These are phyloP conservation scores for Heliangelus exortis DNA, from an alignment of 2,797 vertebrate genomes.

Conservation along the genomic window DNA sequence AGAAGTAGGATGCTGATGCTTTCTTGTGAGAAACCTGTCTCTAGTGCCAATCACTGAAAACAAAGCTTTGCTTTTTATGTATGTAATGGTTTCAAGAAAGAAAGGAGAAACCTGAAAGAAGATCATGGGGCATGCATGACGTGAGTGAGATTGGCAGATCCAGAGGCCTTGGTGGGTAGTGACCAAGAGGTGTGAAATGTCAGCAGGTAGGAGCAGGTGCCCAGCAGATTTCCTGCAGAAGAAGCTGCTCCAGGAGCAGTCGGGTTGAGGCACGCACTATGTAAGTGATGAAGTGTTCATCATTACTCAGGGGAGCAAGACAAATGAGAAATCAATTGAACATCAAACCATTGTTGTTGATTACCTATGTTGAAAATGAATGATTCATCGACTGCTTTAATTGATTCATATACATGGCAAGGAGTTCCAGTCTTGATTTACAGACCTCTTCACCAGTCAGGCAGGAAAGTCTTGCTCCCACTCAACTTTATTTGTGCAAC, in stretches of 20 bases:
- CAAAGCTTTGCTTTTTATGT: not conserved
- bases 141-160: not conserved
- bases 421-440: constrained; percentile 48
- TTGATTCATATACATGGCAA: constrained; percentile 38
- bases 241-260: constrained; percentile 1
- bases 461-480: constrained; percentile 58
- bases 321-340: constrained; percentile 72
- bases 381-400: constrained; percentile 57
- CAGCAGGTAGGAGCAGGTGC: constrained; percentile 32
- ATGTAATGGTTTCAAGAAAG: not conserved
- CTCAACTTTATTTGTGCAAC: constrained; percentile 56
- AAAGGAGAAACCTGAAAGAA: not conserved
- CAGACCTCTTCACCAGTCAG: constrained; percentile 27
- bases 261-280: not conserved
- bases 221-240: not conserved
- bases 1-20: not conserved
- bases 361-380: constrained; percentile 48
- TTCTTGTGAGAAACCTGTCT: not conserved
- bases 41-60: not conserved
- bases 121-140: not conserved
- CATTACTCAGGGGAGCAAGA: constrained; percentile 55
- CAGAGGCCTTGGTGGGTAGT: not conserved
- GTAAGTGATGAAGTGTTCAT: not conserved
- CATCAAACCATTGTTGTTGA: constrained; percentile 55
- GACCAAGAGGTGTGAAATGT: not conserved